Evolutionary conservation across 2,113 vertebrate genomes (phyloP).

Genomic region (human (Homo sapiens)): GRCh38 chr2:119394001-119394500

Average conservation of each 20-base stretch:
- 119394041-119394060: not conserved
- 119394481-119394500: not conserved
- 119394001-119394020: no score
- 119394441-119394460: not conserved
- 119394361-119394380: not conserved
- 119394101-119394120: not conserved
- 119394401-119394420: not conserved
- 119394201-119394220: not conserved
- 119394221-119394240: not conserved
- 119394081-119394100: not conserved
- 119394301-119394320: not conserved
- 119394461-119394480: not conserved
- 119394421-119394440: not conserved
- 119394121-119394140: not conserved
- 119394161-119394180: not conserved
- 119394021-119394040: no score
- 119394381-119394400: not conserved
- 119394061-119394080: not conserved
- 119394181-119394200: not conserved
- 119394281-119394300: not conserved
- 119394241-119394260: not conserved
- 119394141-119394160: not conserved
- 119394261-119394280: not conserved
- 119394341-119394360: not conserved
- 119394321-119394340: not conserved